Evolutionary conservation across 2,888 invertebrate species (phyloP).

Genomic region (Syrista parreyssii): DNA sequence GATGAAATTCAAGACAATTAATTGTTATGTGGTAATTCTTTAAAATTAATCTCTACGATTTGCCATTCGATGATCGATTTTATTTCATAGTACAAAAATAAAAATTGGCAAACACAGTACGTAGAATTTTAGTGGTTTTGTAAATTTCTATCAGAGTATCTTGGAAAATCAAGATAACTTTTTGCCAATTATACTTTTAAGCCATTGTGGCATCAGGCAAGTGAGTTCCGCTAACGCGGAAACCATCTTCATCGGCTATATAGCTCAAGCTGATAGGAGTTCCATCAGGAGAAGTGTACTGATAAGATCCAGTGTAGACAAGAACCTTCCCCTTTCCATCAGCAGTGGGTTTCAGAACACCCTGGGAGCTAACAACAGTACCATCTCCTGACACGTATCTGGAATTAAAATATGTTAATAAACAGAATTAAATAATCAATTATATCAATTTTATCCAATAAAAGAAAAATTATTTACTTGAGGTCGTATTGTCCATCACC

Average conservation of each 20-base stretch:
- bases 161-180: no score
- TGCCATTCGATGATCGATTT: background rate
- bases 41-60: background rate
- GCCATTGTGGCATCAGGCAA: background rate
- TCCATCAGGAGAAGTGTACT: slow-evolving; percentile 11
- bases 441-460: background rate
- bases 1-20: background rate
- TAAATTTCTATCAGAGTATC: no score
- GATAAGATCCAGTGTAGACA: slow-evolving; percentile 11
- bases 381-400: slow-evolving; percentile 12
- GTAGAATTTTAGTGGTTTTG: no score
- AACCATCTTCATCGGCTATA: slow-evolving; percentile 14
- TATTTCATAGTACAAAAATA: background rate
- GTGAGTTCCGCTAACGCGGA: slow-evolving; percentile 9
- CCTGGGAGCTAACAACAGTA: background rate
- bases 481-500: slow-evolving; percentile 11
- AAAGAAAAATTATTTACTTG: background rate
- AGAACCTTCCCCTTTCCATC: slow-evolving; percentile 9
- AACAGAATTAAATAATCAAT: background rate
- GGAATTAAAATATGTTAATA: background rate
- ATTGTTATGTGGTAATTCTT: background rate
- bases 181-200: background rate
- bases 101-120: background rate
- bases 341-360: slow-evolving; percentile 6
- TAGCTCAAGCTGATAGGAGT: background rate